Evolutionary conservation across 2,888 invertebrate species (phyloP), one percentile per base, ranked within the genome.

Genomic region (Noctua comes): DNA sequence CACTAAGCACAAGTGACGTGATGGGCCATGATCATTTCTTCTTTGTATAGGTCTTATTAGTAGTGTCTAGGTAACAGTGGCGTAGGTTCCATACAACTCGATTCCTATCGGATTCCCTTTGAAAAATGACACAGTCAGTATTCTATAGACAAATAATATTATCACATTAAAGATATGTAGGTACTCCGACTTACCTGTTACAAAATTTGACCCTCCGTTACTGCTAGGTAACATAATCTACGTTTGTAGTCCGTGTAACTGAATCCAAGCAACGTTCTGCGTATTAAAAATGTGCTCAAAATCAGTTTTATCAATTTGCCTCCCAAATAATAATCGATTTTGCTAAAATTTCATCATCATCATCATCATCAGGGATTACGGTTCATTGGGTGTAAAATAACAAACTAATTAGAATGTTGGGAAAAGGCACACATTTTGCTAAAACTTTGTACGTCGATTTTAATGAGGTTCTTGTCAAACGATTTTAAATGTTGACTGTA

Each of bases 381-480:
- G 75, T 68, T 68, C 59, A 69, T 65, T 40, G 10, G 57, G 68
- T 18, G 27, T 66, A 16, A 69, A 77, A 71, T 72, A 43, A 54
- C 43, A 43, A 79, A 31, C 54, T 74, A 74, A 85, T 80, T 80
- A 68, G 46, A 65, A 80, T 79, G 65, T 69, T 62, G 36, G 27
- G 48, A 43, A 71, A 66, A 75, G n/a, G 57, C 3, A 36, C 27
- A 68, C 8, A 46, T n/a, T 0, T 46, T n/a, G 36, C n/a, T 62
- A 62, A 46, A 65, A 79, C 18, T 27, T 54, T 5, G 51, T 21
- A 62, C 40, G 36, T 43, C 0, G 1, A 16, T 64, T 64, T 69
- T 31, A 62, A 16, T 43, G 31, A 24, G 6, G 27, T 43, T 27
- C 21, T 27, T 21, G 11, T 24, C 16, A 13, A 64, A 43, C 7